Evolutionary conservation across 2,888 invertebrate species (phyloP), one percentile per base, ranked within the genome.

Genomic region (Cheilosia scutellata): DNA sequence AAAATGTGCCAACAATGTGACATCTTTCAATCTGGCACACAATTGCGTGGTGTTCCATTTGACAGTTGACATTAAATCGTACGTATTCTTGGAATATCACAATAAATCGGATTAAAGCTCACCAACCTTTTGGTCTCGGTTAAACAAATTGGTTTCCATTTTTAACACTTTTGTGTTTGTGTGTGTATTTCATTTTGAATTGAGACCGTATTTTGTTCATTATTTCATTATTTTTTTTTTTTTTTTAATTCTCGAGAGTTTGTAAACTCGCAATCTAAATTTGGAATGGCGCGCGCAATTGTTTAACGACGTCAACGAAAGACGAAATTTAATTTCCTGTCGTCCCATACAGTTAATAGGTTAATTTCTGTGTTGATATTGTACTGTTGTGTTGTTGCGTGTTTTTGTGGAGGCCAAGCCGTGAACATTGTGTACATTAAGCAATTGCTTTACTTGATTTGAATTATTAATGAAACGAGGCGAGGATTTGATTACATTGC

Each of bases 291-390:
- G 80, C 75, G 75, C 84, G 75, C 84, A 84, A 84, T 84, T 84
- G 75, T 84, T 84, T 80, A 84, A 84, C 75, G 71, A 74, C 44
- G 1, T 51, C 51, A 58, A 62, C 70, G 53, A 65, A 47, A 71
- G 65, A 84, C 57, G 63, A 84, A 51, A 79, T 80, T 75, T 80
- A 84, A 84, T 84, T 84, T 84, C 84, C 84, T 84, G 84, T 66
- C 84, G 11, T 44, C 44, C 44, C 16, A 51, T 13, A 27, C 65
- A 60, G 71, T 80, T 84, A 80, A 84, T 84, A 80, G 80, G 65
- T 84, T 84, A 84, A 80, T 76, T 74, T 57, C 11, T 13, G 33
- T 60, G 42, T 55, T 44, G 20, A 42, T 49, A 13, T 63, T 47
- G 44, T 25, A 9, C 20, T 40, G 31, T 31, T 63, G 37, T 65